phyloP scores from a whole-genome alignment of 2,797 vertebrate species.

The Anas bernieri region DNA sequence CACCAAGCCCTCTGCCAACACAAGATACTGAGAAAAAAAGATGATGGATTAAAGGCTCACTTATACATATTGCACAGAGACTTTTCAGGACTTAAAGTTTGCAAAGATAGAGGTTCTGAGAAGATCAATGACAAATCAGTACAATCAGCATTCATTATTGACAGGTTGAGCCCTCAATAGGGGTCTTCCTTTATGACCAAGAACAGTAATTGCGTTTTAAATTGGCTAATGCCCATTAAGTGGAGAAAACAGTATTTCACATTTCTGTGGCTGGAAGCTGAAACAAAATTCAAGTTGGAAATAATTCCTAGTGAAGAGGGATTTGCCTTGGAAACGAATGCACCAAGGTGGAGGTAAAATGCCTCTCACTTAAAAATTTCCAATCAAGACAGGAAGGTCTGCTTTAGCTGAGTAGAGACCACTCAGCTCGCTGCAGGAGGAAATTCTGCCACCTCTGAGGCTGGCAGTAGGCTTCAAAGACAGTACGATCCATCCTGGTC shows the following conservation, averaged over 20 bases:
- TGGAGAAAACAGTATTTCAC: neutral
- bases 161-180: neutral
- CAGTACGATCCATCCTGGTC: neutral
- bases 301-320: neutral
- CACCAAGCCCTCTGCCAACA: neutral
- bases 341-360: neutral
- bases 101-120: neutral
- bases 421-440: neutral
- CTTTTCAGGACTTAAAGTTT: neutral
- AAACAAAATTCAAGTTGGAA: neutral
- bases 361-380: neutral
- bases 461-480: neutral
- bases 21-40: neutral
- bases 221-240: neutral
- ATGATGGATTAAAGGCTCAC: neutral
- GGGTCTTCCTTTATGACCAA: neutral
- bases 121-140: neutral
- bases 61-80: neutral
- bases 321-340: neutral
- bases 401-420: neutral
- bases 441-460: neutral
- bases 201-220: neutral
- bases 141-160: neutral
- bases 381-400: neutral
- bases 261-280: neutral